Base-by-base conservation (phyloP, 2,113 vertebrate species). In the Pionites leucogaster region DNA sequence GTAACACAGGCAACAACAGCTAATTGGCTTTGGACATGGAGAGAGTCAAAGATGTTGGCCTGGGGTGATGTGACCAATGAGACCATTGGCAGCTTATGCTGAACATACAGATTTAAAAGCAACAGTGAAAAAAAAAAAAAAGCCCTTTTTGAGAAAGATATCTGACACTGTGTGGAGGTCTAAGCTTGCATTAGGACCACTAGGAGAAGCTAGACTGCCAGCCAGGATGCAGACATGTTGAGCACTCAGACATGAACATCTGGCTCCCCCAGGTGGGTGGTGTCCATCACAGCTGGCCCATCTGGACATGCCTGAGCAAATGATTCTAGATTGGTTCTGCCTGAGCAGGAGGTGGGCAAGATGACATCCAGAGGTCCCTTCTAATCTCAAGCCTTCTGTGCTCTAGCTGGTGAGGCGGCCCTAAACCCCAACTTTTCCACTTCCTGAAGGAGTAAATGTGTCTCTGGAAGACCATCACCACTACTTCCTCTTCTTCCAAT, bases 231-330 rank as follows among this genome's bases (percentile, higher is more conserved):
- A 92, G 53, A 72, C 31, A 63, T 7, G 6, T 53, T 1, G 4
- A 76, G 31, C 25, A 83, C 57, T 44, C 42, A 68, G 44, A 46
- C 11, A n/a, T 0, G 0, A 68, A 33, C 0, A 0, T 50, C 44
- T 17, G 42, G 23, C 17, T 74, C 8, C 35, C 6, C 9, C 28
- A 35, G 18, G 11, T 42, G 10, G 39, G 23, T 11, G 8, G 10
- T 60, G 10, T 33, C 41, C 24, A 23, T 44, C 16, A 35, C 15
- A 78, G 11, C 39, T 78, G 28, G 10, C n/a, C 37, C 37, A 74
- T 22, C 14, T 55, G 31, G n/a, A 59, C 28, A 6, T 16, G n/a
- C 28, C 18, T n/a, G 9, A n/a, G 19, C 17, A 92, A 59, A 33
- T 13, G 22, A 5, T 17, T 84, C 39, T 62, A 31, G 16, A 42